Conservation (phyloP, 2,888 invertebrate species). For the Ptychoptera albimana region DNA sequence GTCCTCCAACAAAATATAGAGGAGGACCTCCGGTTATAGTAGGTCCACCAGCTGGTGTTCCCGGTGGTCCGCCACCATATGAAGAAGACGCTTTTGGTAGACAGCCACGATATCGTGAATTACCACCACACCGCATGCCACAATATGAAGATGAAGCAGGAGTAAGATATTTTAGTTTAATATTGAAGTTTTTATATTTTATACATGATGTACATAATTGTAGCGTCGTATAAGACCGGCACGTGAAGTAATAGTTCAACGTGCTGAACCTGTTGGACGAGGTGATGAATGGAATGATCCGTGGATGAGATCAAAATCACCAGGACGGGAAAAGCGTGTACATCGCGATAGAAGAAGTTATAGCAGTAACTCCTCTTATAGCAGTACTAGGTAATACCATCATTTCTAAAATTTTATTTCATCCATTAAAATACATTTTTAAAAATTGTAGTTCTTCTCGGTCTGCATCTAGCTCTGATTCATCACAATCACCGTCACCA, state of each 20-base stretch:
- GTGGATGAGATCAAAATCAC: slow-evolving; percentile 71
- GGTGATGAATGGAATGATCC: slow-evolving; percentile 93
- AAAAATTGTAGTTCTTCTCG: slow-evolving; percentile 45
- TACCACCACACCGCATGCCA: slow-evolving; percentile 38
- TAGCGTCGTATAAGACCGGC: slow-evolving; percentile 42
- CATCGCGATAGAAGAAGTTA: slow-evolving; percentile 23
- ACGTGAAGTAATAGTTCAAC: slow-evolving; percentile 62
- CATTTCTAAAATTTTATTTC: background rate
- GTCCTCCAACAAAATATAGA: slow-evolving; percentile 16
- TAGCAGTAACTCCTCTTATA: slow-evolving; percentile 13
- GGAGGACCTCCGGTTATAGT: slow-evolving; percentile 19
- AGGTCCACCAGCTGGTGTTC: slow-evolving; percentile 25
- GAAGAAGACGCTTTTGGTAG: slow-evolving; percentile 30
- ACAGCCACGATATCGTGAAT: slow-evolving; percentile 34
- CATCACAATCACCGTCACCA: slow-evolving; percentile 25
- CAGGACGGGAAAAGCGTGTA: slow-evolving; percentile 32
- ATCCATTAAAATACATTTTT: too few relatives aligned
- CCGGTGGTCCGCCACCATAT: slow-evolving; percentile 21
- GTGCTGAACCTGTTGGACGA: slow-evolving; percentile 37
- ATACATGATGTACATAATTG: slow-evolving; percentile 2
- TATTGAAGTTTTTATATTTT: slow-evolving; percentile 1
- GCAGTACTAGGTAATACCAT: slow-evolving; percentile 17
- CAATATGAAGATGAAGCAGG: slow-evolving; percentile 35
- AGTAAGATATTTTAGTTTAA: background rate
- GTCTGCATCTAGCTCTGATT: slow-evolving; percentile 49